Evolutionary conservation across 53 echinoderm and acorn worm genomes (phyloP), one percentile per base, ranked within the genome.

Genomic region (Henricia sp.): DNA sequence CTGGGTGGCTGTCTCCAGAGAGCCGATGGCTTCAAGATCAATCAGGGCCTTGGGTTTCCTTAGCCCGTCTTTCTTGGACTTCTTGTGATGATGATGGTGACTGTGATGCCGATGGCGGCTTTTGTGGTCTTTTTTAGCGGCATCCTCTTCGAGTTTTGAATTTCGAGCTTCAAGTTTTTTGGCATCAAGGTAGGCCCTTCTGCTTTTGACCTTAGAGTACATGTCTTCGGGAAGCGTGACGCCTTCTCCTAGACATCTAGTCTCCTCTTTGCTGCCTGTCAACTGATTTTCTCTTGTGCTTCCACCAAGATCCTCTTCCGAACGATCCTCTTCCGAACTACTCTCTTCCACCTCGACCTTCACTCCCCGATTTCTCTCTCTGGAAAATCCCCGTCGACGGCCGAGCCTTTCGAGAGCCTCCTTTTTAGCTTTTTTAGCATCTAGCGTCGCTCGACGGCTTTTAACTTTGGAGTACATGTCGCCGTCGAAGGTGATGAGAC

Each of bases 381-480:
- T 77, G 59, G 43, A 24, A 2, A n/a, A n/a, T n/a, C n/a, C n/a
- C n/a, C n/a, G n/a, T n/a, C n/a, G n/a, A n/a, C n/a, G n/a, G n/a
- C n/a, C n/a, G n/a, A n/a, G n/a, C n/a, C n/a, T n/a, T n/a, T n/a
- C n/a, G n/a, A n/a, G n/a, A n/a, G n/a, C n/a, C n/a, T n/a, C n/a
- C n/a, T 13, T 13, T n/a, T 33, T 63, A 20, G 63, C 64, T 58
- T 86, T 90, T 40, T 90, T 90, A 10, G 90, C 90, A 59, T 90
- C 90, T 23, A 90, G 46, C 6, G 86, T 76, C 17, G 90, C 90
- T 41, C 90, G 44, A 35, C 90, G 68, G 60, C 86, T 85, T 67
- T 90, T 94, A n/a, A 94, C 94, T 89, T 99, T 99, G 36, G 99
- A 99, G 80, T 99, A 99, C 99, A 99, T 99, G 70, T 99, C 99